Evolutionary conservation across 2,797 vertebrate species (phyloP).

Genomic region (Picus viridis): DNA sequence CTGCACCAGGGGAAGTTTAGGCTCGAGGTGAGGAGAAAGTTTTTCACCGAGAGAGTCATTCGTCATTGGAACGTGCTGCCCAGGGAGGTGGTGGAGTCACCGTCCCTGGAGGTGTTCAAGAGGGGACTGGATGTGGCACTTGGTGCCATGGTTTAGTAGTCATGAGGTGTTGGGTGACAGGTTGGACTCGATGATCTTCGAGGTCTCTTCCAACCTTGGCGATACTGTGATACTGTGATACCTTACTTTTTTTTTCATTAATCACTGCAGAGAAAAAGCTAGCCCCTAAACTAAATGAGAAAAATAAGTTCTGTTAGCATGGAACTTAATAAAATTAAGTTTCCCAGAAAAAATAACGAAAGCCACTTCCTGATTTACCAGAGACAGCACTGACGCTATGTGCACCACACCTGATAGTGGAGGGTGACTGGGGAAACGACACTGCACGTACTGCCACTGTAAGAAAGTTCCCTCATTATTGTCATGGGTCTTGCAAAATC

Average conservation of each 20-base stretch:
- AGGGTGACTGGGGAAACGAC: neutral
- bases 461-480: neutral
- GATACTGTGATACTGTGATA: no score
- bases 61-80: no score
- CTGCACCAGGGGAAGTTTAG: no score
- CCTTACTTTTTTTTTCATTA: neutral
- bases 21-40: no score
- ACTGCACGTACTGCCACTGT: accelerated
- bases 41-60: no score
- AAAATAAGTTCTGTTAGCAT: neutral
- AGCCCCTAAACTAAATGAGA: neutral
- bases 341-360: neutral
- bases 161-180: no score
- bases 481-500: neutral
- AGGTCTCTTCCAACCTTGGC: no score
- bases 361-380: neutral
- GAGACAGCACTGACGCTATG: neutral
- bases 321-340: neutral
- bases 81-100: no score
- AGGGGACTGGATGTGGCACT: no score
- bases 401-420: neutral
- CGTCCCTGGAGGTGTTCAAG: no score
- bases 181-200: no score
- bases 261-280: neutral
- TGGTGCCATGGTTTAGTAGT: no score